Conservation (phyloP, 2,113 vertebrate species). For the Ahaetulla prasina region DNA sequence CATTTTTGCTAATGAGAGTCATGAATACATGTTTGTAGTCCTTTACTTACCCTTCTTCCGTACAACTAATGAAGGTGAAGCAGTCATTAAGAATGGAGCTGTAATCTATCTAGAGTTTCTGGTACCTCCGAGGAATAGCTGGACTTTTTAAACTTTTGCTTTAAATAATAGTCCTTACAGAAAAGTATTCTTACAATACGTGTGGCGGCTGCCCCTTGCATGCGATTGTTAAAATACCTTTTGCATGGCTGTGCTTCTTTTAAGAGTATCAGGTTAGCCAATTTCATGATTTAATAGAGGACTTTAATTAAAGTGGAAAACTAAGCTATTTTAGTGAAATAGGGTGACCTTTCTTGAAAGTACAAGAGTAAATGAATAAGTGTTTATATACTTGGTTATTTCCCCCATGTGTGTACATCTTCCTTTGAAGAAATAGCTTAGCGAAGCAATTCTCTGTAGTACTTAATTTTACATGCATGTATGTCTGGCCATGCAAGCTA, state of each 20-base stretch:
- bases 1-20: constrained; percentile 61
- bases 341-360: constrained; percentile 25
- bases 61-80: constrained; percentile 43
- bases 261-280: neutral
- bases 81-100: constrained; percentile 31
- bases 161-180: constrained; percentile 30
- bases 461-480: neutral
- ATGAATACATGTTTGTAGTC: constrained; percentile 46
- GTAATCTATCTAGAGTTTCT: constrained; percentile 20
- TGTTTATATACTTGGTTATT: neutral
- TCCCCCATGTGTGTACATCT: neutral
- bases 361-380: constrained; percentile 25
- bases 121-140: constrained; percentile 13
- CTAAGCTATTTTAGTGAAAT: constrained; percentile 25
- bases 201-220: neutral
- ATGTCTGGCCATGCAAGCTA: neutral
- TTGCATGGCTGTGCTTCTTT: constrained; percentile 6
- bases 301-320: constrained; percentile 54
- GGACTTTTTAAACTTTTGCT: constrained; percentile 31
- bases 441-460: neutral
- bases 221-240: constrained; percentile 17
- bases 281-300: constrained; percentile 36
- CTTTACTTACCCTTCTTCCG: constrained; percentile 47
- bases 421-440: neutral
- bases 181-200: neutral